Evolutionary conservation across 2,113 vertebrate species (phyloP), one percentile per base, ranked within the genome.

Genomic region (Acanthochromis polyacanthus): DNA sequence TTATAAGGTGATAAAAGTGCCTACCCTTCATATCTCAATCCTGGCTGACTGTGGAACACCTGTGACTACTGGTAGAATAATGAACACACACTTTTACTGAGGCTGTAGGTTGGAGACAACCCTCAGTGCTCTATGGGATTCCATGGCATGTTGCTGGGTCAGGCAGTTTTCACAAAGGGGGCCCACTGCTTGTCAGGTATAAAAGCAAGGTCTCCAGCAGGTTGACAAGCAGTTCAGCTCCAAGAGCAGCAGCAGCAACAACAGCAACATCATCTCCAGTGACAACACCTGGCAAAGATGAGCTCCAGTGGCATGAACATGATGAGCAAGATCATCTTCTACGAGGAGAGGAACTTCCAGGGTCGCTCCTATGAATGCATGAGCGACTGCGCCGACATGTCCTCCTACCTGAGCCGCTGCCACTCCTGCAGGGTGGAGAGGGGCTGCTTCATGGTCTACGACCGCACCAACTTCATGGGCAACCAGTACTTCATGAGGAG

Each of bases 311-410:
- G 52, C 69, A 84, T 83, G 81, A 68, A 78, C 74, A 84, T 22
- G 56, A 90, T 73, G 75, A 50, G 66, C 75, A 91, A 10, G 78
- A 82, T 90, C 63, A 46, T 71, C 82, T 93, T 93, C 84, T 94
- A 85, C 59, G 85, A 93, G 80, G 88, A 91, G 2, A 93, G 81
- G 78, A 91, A 91, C 84, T 91, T 92, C 82, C 73, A 82, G 65
- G 89, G 91, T 23, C 80, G 84, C 70, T 87, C 81, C 25, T 90
- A 90, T 10, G 90, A 93, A 70, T 92, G 88, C 68, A 90, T 62
- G 62, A 75, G 79, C 22, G 88, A 92, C 81, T 90, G 83, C 48
- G 8, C 85, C 0, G 89, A 94, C 63, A 79, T 93, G 88, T 67
- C 55, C 56, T 59, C 88, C 71, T 91, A 92, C 67, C 32, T 94